Conservation (phyloP, 2,888 invertebrate species). For the Amiota mariae region DNA sequence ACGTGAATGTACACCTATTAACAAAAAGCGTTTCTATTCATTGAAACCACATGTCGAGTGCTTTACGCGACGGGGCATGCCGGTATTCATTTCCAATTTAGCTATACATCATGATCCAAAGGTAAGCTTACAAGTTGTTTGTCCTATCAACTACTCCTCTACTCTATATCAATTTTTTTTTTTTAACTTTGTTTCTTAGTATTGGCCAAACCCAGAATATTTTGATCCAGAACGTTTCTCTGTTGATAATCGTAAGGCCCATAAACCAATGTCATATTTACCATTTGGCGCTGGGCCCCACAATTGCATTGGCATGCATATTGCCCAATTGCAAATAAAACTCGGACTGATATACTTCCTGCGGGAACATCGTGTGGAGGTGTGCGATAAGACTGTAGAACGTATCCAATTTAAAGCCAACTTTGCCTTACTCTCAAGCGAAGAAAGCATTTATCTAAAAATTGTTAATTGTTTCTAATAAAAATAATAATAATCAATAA, state of each 20-base stretch:
- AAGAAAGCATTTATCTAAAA: slow-evolving; percentile 64
- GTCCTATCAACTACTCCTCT: not conserved
- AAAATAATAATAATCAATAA: slow-evolving; percentile 30
- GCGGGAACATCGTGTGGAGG: slow-evolving; percentile 65
- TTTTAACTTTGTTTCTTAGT: slow-evolving; percentile 48
- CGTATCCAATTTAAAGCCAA: slow-evolving; percentile 65
- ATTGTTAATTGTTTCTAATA: slow-evolving; percentile 56
- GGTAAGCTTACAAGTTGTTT: slow-evolving; percentile 50
- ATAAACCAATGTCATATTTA: slow-evolving; percentile 68
- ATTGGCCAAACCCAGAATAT: slow-evolving; percentile 70
- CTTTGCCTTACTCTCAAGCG: slow-evolving; percentile 62
- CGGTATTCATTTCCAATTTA: slow-evolving; percentile 70
- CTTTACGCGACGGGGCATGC: slow-evolving; percentile 69
- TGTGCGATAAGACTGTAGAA: slow-evolving; percentile 63
- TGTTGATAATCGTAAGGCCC: slow-evolving; percentile 58
- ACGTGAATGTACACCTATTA: slow-evolving; percentile 67
- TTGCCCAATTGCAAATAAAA: slow-evolving; percentile 68
- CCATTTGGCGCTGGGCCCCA: slow-evolving; percentile 71
- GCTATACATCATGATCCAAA: slow-evolving; percentile 71
- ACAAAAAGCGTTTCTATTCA: slow-evolving; percentile 67
- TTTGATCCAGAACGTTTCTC: slow-evolving; percentile 71
- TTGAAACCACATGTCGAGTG: slow-evolving; percentile 69
- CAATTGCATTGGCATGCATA: slow-evolving; percentile 69
- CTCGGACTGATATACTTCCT: slow-evolving; percentile 71
- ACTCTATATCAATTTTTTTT: not conserved